Evolutionary conservation across 2,113 vertebrate genomes (phyloP).

Genomic region (Passer domesticus): DNA sequence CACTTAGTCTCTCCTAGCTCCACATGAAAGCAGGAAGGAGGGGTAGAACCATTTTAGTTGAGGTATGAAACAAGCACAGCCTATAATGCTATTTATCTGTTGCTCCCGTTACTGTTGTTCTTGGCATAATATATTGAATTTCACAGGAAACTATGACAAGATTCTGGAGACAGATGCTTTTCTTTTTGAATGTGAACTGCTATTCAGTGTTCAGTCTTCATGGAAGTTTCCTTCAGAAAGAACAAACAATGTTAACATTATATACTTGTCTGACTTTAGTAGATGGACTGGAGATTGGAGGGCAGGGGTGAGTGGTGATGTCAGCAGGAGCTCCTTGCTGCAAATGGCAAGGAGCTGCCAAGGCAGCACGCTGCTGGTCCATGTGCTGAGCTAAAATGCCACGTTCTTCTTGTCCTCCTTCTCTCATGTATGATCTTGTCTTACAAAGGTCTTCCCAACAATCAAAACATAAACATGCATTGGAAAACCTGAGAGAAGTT

Average conservation of each 20-base stretch:
- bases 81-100: neutral
- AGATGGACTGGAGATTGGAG: neutral
- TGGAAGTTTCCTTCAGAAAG: neutral
- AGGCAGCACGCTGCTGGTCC: neutral
- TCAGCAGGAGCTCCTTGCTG: neutral
- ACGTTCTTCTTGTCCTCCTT: neutral
- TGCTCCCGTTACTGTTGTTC: neutral
- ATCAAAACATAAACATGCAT: neutral
- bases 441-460: neutral
- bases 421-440: neutral
- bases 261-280: neutral
- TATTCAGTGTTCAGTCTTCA: neutral
- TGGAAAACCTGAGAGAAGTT: neutral
- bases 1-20: neutral
- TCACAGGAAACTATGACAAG: neutral
- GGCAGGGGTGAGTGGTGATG: accelerated
- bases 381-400: neutral
- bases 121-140: neutral
- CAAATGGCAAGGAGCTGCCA: neutral
- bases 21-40: neutral
- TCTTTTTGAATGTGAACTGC: neutral
- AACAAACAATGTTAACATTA: neutral
- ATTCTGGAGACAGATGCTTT: neutral
- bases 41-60: accelerated
- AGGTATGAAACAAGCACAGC: neutral